phyloP scores from a whole-genome alignment of 1,140 invertebrate species.

The Triops longicaudatus region DNA sequence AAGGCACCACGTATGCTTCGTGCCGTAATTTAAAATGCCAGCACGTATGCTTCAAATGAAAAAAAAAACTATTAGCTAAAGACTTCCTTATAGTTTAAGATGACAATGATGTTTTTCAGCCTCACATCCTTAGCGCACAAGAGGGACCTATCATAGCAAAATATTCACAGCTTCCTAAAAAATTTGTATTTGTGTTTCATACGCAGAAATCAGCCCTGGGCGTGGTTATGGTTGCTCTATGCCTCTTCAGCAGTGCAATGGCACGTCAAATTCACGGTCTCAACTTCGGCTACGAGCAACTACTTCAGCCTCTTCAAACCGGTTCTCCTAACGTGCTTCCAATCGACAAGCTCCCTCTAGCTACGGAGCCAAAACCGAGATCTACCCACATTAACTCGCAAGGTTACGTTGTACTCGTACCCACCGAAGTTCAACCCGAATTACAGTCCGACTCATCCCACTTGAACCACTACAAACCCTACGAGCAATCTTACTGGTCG shows the following conservation, averaged over 20 bases:
- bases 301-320: neutral
- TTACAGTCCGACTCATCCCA: neutral
- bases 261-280: neutral
- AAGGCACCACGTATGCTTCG: no score
- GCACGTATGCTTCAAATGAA: no score
- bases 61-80: no score
- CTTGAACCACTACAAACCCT: neutral
- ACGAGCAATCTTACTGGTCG: neutral
- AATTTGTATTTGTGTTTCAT: neutral
- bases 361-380: neutral
- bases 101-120: no score
- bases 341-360: neutral
- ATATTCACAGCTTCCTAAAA: neutral
- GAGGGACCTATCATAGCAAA: no score
- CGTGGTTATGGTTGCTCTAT: neutral
- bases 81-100: no score
- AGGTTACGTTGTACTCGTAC: neutral
- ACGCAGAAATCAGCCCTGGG: neutral
- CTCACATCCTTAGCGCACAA: no score
- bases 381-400: neutral
- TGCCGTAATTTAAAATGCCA: no score
- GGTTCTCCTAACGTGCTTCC: neutral
- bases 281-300: neutral
- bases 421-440: neutral
- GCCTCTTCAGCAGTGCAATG: neutral